These are phyloP conservation scores for Synanthedon tipuliformis DNA, from an alignment of 2,888 invertebrate species.

Conservation along the genomic window DNA sequence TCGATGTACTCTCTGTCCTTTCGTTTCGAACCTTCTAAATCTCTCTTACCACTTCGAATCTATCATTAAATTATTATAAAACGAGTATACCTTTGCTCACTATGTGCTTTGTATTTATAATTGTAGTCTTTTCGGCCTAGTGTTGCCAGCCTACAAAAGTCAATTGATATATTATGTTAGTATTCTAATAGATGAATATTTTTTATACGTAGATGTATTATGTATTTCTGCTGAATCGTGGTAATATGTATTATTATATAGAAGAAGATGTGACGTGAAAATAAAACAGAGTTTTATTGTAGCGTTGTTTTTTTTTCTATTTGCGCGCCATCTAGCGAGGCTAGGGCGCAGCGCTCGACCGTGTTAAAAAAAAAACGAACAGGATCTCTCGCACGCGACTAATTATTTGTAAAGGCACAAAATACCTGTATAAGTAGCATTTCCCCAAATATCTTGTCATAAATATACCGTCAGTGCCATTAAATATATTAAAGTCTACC, in stretches of 20 bases:
- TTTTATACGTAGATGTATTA: constrained; percentile 43
- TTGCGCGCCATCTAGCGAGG: constrained; percentile 63
- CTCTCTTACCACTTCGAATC: background rate
- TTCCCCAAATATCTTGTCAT: constrained; percentile 57
- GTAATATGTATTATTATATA: constrained; percentile 12
- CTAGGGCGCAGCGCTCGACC: constrained; percentile 22
- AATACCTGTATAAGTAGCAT: constrained; percentile 20
- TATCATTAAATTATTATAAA: constrained; percentile 35
- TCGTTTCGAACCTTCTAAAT: constrained; percentile 6
- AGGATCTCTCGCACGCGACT: constrained; percentile 27
- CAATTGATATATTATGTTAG: constrained; percentile 45
- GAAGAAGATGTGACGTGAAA: constrained; percentile 44
- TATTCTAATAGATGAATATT: constrained; percentile 45
- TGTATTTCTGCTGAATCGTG: constrained; percentile 37
- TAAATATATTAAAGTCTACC: constrained; percentile 41
- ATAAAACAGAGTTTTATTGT: constrained; percentile 70
- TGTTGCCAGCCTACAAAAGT: constrained; percentile 41
- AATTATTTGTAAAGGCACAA: constrained; percentile 32
- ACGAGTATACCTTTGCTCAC: constrained; percentile 53
- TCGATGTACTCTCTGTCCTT: constrained; percentile 14
- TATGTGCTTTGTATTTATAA: constrained; percentile 54
- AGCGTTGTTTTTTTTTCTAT: constrained; percentile 56
- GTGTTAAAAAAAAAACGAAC: background rate
- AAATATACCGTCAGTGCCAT: constrained; percentile 61
- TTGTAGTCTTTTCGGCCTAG: constrained; percentile 21